These are phyloP conservation scores for Emydura subglobosa DNA, from an alignment of 2,113 vertebrate genomes.

Conservation along the genomic window DNA sequence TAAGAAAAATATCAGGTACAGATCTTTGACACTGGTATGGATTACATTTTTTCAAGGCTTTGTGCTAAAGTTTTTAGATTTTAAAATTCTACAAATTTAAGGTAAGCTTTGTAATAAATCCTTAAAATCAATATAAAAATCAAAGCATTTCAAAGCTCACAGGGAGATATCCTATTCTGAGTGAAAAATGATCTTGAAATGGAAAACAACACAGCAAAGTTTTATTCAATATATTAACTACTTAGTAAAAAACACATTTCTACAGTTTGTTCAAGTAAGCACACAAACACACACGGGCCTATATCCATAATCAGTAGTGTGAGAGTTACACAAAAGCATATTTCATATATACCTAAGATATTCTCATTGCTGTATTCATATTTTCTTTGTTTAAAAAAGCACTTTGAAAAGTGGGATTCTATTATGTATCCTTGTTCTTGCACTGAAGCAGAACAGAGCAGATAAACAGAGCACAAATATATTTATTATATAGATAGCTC, in stretches of 20 bases:
- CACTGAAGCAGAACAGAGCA: background rate
- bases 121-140: background rate
- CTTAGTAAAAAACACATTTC: background rate
- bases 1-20: background rate
- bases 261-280: background rate
- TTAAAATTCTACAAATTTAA: background rate
- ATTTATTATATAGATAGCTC: too few species aligned
- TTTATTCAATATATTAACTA: background rate
- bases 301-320: background rate
- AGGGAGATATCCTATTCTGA: background rate
- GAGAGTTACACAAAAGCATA: background rate
- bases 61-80: background rate
- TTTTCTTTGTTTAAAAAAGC: background rate
- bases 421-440: background rate
- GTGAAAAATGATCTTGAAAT: background rate
- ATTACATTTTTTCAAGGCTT: background rate
- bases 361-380: too few species aligned
- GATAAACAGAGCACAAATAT: background rate
- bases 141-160: background rate
- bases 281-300: background rate
- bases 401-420: background rate
- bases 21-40: background rate
- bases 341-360: background rate
- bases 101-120: background rate
- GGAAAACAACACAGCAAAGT: background rate